Evolutionary conservation across 1,140 invertebrate species (phyloP), one percentile per base, ranked within the genome.

Genomic region (Potamilus streckersoni): DNA sequence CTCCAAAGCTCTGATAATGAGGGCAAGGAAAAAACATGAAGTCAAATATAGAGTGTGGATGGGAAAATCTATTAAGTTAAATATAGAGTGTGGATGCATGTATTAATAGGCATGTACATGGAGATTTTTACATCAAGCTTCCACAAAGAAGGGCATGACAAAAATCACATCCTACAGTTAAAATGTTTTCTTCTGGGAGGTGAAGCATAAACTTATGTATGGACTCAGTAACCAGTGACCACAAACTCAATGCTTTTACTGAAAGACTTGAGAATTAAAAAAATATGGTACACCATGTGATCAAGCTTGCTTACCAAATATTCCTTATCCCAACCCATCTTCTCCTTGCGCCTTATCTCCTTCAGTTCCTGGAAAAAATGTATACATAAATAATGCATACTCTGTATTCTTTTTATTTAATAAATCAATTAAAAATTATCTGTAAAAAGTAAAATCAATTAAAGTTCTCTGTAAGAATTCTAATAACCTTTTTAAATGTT

Each of bases 291-390:
- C 12, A 70, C 61, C 20, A 38, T 11, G 0, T 27, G 27, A 16
- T 38, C 16, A 60, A 60, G 15, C 55, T 57, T 62, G 62, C 74
- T 78, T 82, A 88, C 88, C 82, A 89, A 82, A 88, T 98, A 97
- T 88, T 98, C 96, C 82, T 96, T 96, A 90, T 98, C 96, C 96
- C 96, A 98, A 4, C 97, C 96, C 96, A 97, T 97, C 79, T 95
- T 90, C 89, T 96, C 94, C 79, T 97, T 95, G 5, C 95, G 90
- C 76, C 94, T 94, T 27, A 95, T 91, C 90, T 98, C 97, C 88
- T 99, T 99, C 1, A 93, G 93, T 89, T 97, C 94, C 85, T 87
- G 72, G 17, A 71, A 82, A 64, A 49, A 49, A 49, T 49, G 38
- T 11, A 49, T 11, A 49, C 0, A 0, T 49, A 49, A 49, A 49